A percentile compares a stretch with the other conserved stretches of the same genome.
Evolutionary conservation across 2,797 vertebrate genomes (phyloP).

Genomic region (Phyllotis vaccarum): DNA sequence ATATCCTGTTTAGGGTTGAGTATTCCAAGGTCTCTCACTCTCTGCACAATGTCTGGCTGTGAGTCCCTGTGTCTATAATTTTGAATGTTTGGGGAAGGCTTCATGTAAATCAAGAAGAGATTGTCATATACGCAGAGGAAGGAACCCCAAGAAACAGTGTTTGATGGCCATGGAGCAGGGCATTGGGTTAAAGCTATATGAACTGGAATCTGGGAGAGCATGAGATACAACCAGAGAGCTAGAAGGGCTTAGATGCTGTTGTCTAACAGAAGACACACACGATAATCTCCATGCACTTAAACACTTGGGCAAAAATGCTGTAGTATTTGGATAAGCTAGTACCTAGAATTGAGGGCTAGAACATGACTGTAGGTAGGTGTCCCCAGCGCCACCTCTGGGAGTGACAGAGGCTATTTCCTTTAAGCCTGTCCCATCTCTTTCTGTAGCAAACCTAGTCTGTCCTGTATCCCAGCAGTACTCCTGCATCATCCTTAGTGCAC

Average conservation of each 20-base stretch:
- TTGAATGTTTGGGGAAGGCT: background rate
- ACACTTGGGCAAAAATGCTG: background rate
- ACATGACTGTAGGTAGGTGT: background rate
- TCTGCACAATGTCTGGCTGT: background rate
- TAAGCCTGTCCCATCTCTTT: background rate
- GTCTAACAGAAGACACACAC: background rate
- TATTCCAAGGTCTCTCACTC: background rate
- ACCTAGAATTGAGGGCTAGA: background rate
- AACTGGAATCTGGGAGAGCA: background rate
- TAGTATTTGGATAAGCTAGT: background rate
- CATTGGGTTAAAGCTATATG: background rate
- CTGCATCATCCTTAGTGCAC: background rate
- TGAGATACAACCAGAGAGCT: background rate
- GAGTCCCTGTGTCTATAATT: background rate
- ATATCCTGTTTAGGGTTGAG: background rate
- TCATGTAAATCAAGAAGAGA: background rate
- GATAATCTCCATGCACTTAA: no score
- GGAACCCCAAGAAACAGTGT: background rate
- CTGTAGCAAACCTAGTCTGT: no score
- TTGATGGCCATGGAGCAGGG: background rate
- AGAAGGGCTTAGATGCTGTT: accelerated
- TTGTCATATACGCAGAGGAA: background rate
- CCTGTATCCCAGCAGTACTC: no score
- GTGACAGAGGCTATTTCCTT: background rate
- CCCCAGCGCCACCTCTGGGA: background rate